phyloP scores from a whole-genome alignment of 2,113 vertebrate species.

The Pleuronectes platessa region DNA sequence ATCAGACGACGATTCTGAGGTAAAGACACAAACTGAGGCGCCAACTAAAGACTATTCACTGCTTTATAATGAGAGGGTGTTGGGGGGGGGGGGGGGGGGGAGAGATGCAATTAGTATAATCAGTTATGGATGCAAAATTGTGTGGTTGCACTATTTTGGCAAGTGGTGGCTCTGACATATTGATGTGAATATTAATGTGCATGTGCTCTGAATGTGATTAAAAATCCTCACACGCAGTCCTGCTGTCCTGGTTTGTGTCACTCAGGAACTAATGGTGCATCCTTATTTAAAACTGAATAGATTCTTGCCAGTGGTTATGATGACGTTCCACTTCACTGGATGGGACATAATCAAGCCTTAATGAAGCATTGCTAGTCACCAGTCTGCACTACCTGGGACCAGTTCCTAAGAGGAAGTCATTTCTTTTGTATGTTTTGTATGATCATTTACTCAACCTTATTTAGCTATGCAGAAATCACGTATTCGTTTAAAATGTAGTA shows the following conservation, averaged over 20 bases:
- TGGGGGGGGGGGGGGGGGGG: too few relatives aligned
- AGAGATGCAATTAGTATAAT: background rate
- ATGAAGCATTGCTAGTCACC: background rate
- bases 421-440: too few relatives aligned
- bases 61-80: background rate
- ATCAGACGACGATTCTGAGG: background rate
- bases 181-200: constrained; percentile 5
- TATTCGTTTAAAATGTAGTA: background rate
- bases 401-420: background rate
- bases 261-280: background rate
- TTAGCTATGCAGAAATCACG: too few relatives aligned
- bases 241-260: background rate
- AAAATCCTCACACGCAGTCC: background rate
- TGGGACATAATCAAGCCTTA: background rate
- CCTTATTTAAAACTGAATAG: background rate
- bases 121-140: background rate
- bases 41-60: background rate
- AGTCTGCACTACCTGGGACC: background rate
- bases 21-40: background rate
- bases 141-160: background rate
- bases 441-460: background rate
- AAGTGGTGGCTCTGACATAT: background rate
- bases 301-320: background rate
- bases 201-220: background rate
- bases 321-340: background rate